phyloP scores from a whole-genome alignment of 2,113 vertebrate species.

The Plotosus lineatus region DNA sequence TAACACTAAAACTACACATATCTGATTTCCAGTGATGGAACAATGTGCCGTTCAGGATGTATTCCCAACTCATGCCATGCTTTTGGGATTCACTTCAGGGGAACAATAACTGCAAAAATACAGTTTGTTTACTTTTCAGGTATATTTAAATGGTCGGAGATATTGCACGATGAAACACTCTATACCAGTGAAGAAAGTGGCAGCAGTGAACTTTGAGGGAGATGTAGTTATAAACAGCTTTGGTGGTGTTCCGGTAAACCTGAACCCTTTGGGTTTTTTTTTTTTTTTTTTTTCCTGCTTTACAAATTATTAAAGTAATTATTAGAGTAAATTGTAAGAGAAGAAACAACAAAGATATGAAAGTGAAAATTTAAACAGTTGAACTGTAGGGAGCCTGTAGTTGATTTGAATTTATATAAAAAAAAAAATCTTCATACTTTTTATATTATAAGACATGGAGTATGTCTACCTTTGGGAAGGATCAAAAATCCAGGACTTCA shows the following conservation, averaged over 20 bases:
- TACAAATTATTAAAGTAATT: background rate
- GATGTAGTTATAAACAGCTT: background rate
- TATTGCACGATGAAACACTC: background rate
- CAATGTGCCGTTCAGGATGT: too few relatives aligned
- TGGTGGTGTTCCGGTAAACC: background rate
- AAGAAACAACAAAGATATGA: background rate
- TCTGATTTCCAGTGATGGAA: too few relatives aligned
- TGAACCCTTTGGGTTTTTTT: too few relatives aligned
- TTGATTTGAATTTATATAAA: background rate
- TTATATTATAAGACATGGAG: background rate
- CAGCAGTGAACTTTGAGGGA: background rate
- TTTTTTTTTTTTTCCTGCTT: background rate
- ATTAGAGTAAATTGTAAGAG: background rate
- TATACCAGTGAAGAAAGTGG: background rate
- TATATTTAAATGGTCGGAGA: background rate
- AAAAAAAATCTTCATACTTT: too few relatives aligned
- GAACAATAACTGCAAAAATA: too few relatives aligned
- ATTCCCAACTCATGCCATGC: too few relatives aligned
- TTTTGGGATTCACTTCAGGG: too few relatives aligned
- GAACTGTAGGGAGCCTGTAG: background rate
- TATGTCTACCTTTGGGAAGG: background rate
- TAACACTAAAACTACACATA: background rate
- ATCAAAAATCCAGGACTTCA: background rate
- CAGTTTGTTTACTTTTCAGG: background rate
- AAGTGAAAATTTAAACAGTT: background rate